Evolutionary conservation across 2,888 invertebrate species (phyloP), one percentile per base, ranked within the genome.

Genomic region (Meghimatium bilineatum): DNA sequence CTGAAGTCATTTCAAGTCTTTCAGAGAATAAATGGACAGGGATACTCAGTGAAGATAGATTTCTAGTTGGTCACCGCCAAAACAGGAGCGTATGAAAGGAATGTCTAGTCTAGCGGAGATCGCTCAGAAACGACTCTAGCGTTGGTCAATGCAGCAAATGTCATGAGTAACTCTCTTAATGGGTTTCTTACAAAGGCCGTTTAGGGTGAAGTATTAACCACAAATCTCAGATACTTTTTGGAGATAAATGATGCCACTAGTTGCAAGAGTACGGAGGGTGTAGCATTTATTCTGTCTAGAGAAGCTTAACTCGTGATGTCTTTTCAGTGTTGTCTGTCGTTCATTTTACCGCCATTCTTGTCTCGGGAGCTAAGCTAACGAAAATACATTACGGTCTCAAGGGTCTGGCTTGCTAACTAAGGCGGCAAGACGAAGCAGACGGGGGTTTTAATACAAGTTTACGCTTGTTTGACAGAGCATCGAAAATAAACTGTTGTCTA

Each of bases 101-200:
- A 63, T 77, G 77, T 77, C 77, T 77, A 63, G 77, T 63, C 77
- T 77, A 63, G 63, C 63, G 77, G 36, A 77, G 77, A 63, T 63
- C 10, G 36, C n/a, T n/a, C 10, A 20, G 38, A 63, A 32, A n/a
- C 77, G 29, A 77, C 38, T 63, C 77, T 63, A 63, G 60, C 36
- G 63, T 60, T 38, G 77, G 77, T 77, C 77, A 77, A 77, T 77
- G 77, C 38, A 38, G 38, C 60, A 63, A 77, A 60, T 77, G 63
- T 77, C 77, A 77, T 38, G 38, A 77, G 56, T 34, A 63, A 38
- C 63, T 63, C 29, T 34, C 77, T 38, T 77, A 77, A 77, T 77
- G 77, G 77, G 26, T 77, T 77, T 63, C 77, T 36, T 77, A 77
- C 77, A 77, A 77, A 77, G 77, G 38, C 77, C 77, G 77, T 63